phyloP scores from a whole-genome alignment of 2,797 vertebrate species.

The Oreonectes daqikongensis region DNA sequence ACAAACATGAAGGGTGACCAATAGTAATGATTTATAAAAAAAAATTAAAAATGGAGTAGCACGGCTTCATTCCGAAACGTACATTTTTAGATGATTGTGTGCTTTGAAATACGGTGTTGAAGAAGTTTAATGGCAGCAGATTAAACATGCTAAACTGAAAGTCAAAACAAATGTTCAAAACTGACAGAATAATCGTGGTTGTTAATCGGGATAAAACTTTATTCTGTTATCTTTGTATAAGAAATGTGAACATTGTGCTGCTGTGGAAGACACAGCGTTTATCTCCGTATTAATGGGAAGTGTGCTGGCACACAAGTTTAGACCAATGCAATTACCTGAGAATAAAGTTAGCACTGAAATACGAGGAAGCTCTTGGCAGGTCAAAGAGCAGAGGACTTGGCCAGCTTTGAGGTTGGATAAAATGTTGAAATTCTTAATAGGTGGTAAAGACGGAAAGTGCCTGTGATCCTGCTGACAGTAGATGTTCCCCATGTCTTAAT shows the following conservation, averaged over 20 bases:
- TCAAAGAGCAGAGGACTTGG: slow-evolving; percentile 10
- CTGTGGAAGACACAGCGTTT: background rate
- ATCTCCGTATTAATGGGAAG: slow-evolving; percentile 18
- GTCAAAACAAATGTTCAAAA: no score
- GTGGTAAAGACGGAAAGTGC: slow-evolving; percentile 1
- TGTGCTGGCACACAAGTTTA: slow-evolving; percentile 23
- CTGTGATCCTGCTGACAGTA: slow-evolving; percentile 37
- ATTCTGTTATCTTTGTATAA: background rate
- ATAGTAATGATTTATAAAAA: no score
- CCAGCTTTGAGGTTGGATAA: slow-evolving; percentile 16
- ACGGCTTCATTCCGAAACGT: no score
- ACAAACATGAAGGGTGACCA: no score
- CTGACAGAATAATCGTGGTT: no score
- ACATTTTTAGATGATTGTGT: no score
- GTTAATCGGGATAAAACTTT: no score
- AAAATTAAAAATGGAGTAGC: no score
- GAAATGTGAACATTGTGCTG: background rate
- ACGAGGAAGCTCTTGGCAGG: slow-evolving; percentile 16
- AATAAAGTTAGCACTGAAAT: slow-evolving; percentile 40
- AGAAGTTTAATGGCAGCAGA: no score
- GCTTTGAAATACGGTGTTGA: no score
- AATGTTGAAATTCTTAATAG: slow-evolving; percentile 35
- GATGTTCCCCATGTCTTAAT: slow-evolving; percentile 26
- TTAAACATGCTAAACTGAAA: no score
- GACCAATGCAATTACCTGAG: slow-evolving; percentile 37